phyloP scores from a whole-genome alignment of 2,113 vertebrate species.

The Gopherus evgoodei region DNA sequence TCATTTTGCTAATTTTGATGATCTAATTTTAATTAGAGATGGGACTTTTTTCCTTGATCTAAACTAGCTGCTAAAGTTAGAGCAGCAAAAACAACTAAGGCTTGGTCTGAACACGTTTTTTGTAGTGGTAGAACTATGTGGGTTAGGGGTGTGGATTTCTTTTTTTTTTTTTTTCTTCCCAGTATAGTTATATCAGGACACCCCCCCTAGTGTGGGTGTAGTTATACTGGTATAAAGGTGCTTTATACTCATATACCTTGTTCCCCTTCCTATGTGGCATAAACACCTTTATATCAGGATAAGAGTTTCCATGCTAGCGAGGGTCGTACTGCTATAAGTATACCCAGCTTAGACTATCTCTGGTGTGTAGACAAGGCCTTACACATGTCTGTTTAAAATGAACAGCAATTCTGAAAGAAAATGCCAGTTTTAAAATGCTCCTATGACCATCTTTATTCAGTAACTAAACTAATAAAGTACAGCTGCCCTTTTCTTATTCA shows the following conservation, averaged over 20 bases:
- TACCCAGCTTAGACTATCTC: background rate
- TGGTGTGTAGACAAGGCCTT: background rate
- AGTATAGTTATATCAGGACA: background rate
- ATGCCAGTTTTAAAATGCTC: background rate
- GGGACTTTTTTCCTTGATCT: background rate
- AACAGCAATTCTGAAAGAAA: background rate
- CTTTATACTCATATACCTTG: background rate
- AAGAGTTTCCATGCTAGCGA: background rate
- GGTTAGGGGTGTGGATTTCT: background rate
- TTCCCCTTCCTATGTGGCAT: background rate
- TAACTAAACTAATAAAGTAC: background rate
- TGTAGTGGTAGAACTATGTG: background rate
- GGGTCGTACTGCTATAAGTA: background rate
- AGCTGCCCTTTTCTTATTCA: conserved; percentile 52
- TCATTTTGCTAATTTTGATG: background rate
- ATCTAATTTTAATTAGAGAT: background rate
- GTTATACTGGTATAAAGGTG: background rate
- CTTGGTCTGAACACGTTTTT: background rate
- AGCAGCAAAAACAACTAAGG: background rate
- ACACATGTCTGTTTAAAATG: background rate
- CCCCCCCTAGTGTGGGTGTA: background rate
- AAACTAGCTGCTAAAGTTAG: background rate
- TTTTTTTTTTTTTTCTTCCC: background rate
- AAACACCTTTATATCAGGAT: background rate
- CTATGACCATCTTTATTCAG: background rate